Evolutionary conservation across 2,888 invertebrate species (phyloP), one percentile per base, ranked within the genome.

Genomic region (Dicyrtomina minuta): DNA sequence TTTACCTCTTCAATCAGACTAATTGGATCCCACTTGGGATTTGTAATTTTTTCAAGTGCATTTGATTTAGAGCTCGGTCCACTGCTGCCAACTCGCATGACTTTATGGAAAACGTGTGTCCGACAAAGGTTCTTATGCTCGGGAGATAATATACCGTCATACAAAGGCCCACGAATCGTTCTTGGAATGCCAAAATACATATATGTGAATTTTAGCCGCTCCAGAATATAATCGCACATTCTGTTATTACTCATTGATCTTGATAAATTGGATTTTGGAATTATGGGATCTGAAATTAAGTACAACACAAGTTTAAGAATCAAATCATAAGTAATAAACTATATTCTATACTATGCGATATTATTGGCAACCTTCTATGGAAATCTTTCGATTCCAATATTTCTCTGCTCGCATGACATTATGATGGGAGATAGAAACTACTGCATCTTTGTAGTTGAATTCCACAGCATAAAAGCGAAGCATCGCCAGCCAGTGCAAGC

Each of bases 181-280:
- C 81, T 82, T 2, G 83, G 83, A 51, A 82, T 80, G 5, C 79
- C 83, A 80, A 84, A 85, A 78, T 85, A 85, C 26, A 80, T 76
- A 74, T 82, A 84, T 1, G 84, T 81, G 22, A 80, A 80, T 58
- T 82, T 79, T 41, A 85, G 79, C 55, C 83, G 82, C 43, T 82
- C 82, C 58, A 82, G 79, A 70, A 85, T 83, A 75, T 83, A 85
- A 46, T 84, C 83, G 77, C 82, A 83, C 27, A 84, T 80, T 49
- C 80, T 79, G 20, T 80, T 79, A 71, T 82, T 82, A 59, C 81
- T 81, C 44, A 85, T 80, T 46, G 82, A 81, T 56, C 84, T 79
- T 3, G 83, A 81, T 22, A 85, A 77, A 79, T 85, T 85, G 64
- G 83, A 80, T 74, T 82, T 83, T 6, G 79, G 76, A 44, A 80